phyloP scores from a whole-genome alignment of 1,140 invertebrate genomes.

The Tachypleus tridentatus region DNA sequence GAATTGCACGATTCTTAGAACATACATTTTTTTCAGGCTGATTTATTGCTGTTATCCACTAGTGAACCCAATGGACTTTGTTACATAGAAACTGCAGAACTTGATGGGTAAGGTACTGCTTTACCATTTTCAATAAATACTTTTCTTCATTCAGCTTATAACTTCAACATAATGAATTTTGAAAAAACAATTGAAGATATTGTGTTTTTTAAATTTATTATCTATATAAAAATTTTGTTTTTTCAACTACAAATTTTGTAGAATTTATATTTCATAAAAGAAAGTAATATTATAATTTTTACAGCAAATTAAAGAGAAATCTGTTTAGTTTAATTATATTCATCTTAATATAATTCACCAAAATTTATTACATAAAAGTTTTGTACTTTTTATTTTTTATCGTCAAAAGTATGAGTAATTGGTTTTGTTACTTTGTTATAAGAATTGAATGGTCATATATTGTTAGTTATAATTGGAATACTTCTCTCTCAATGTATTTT shows the following conservation, averaged over 20 bases:
- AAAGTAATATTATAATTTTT: too few species aligned
- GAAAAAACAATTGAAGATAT: not conserved
- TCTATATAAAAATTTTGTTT: too few species aligned
- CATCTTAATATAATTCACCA: too few species aligned
- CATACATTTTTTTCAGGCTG: constrained; percentile 42
- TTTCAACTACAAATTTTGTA: too few species aligned
- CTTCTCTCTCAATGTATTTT: not conserved
- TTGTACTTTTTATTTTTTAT: constrained; percentile 1
- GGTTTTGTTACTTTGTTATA: not conserved
- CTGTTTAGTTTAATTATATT: too few species aligned
- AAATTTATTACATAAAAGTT: constrained; percentile 17
- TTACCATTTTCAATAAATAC: too few species aligned
- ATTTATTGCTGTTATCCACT: constrained; percentile 76
- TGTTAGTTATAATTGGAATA: not conserved
- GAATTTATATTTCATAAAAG: too few species aligned
- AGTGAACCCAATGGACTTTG: constrained; percentile 95
- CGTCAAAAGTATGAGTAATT: not conserved
- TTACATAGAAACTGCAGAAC: constrained; percentile 97
- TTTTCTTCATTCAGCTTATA: constrained; percentile 5
- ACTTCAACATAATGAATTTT: not conserved
- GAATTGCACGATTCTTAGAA: too few species aligned
- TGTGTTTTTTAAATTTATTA: too few species aligned
- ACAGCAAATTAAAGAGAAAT: too few species aligned
- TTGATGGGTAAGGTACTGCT: constrained; percentile 66
- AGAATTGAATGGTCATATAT: not conserved